Conservation (phyloP, 2,113 vertebrate species). For the Tupaia chinensis region DNA sequence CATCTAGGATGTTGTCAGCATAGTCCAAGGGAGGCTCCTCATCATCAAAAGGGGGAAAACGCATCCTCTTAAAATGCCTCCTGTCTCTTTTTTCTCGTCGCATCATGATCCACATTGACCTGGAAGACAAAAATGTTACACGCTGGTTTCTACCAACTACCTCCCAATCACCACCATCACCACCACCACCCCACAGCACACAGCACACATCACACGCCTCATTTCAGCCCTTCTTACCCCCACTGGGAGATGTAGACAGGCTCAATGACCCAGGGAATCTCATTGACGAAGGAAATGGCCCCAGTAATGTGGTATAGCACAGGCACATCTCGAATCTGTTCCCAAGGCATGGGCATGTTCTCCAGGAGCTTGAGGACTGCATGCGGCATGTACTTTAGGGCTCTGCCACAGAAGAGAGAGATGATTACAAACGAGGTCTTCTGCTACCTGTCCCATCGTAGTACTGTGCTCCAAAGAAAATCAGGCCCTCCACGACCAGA, state of each 20-base stretch:
- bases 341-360: constrained; percentile 99
- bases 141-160: neutral
- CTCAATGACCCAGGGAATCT: constrained; percentile 99
- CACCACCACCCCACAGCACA: neutral
- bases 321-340: constrained; percentile 97
- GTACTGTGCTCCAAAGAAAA: neutral
- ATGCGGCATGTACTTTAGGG: constrained; percentile 99
- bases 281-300: constrained; percentile 99
- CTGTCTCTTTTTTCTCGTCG: constrained; percentile 98
- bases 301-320: constrained; percentile 99
- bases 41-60: constrained; percentile 98
- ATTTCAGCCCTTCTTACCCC: constrained; percentile 91
- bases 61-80: constrained; percentile 99
- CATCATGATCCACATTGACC: constrained; percentile 99
- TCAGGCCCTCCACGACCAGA: neutral
- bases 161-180: neutral
- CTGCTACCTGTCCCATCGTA: neutral
- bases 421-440: neutral
- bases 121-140: constrained; percentile 59
- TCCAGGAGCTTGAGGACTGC: constrained; percentile 98
- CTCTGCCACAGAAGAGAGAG: constrained; percentile 85
- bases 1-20: constrained; percentile 98
- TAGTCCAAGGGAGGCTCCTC: constrained; percentile 98
- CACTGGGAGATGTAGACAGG: constrained; percentile 99
- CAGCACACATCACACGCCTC: neutral